Evolutionary conservation across 2,113 vertebrate genomes (phyloP).

Genomic region (Prietella phreatophila): DNA sequence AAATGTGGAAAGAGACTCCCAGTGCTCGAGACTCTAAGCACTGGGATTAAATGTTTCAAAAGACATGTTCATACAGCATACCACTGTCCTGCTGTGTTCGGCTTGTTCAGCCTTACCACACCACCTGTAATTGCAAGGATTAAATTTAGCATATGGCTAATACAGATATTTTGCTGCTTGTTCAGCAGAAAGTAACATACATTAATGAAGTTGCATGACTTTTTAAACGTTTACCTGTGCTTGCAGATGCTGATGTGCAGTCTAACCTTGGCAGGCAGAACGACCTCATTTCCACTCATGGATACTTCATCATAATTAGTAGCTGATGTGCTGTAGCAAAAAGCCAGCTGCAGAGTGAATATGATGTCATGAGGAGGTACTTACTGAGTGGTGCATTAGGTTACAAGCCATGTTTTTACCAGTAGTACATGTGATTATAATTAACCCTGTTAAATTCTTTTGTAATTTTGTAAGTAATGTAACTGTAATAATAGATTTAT

Average conservation of each 20-base stretch:
- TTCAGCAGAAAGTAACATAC: conserved; percentile 26
- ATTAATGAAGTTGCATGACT: conserved; percentile 19
- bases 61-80: not conserved
- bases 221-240: conserved; percentile 23
- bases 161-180: conserved; percentile 13
- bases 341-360: conserved; percentile 20
- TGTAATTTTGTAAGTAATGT: not conserved
- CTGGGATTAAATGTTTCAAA: not conserved
- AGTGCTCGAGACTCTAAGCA: not conserved
- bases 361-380: conserved; percentile 12
- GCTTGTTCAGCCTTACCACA: conserved; percentile 29
- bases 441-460: not conserved
- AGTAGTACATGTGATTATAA: conserved; percentile 8
- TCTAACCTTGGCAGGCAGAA: conserved; percentile 6
- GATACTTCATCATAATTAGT: conserved; percentile 25
- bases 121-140: conserved; percentile 26
- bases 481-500: not conserved
- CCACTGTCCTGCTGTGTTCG: not conserved
- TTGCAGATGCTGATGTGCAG: conserved; percentile 19
- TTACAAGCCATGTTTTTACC: conserved; percentile 9
- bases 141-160: conserved; percentile 24
- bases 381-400: conserved; percentile 25
- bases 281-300: conserved; percentile 10
- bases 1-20: not conserved
- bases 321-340: conserved; percentile 16